Conservation (phyloP, 2,888 invertebrate species). For the Sminthurinus aureus region DNA sequence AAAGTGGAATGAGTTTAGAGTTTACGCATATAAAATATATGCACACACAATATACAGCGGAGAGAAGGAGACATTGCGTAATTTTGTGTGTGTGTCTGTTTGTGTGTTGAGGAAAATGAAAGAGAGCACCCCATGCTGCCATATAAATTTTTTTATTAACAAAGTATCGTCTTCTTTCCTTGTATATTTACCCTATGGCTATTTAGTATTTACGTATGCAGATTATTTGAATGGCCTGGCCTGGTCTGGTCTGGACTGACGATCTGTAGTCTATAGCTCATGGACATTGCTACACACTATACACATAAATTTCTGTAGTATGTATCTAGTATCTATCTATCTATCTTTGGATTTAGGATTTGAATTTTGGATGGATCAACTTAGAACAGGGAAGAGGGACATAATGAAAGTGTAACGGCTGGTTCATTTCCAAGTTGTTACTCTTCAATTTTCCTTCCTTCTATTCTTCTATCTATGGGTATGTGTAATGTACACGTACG, state of each 20-base stretch:
- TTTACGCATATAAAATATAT: background rate
- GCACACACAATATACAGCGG: background rate
- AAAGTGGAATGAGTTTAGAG: background rate
- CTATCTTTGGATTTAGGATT: background rate
- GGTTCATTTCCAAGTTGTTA: slow-evolving; percentile 1
- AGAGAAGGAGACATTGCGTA: background rate
- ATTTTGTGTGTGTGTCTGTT: background rate
- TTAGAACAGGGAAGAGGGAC: background rate
- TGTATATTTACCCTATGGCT: background rate
- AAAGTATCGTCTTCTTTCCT: slow-evolving; percentile 12
- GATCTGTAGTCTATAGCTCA: background rate
- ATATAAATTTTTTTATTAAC: slow-evolving; percentile 1
- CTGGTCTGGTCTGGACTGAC: background rate
- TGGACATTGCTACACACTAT: background rate
- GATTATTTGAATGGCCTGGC: background rate
- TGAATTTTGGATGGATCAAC: background rate
- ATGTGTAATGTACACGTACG: background rate
- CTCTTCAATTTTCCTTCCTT: background rate
- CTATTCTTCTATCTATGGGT: background rate
- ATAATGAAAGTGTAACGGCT: slow-evolving; percentile 28
- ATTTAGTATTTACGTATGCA: slow-evolving; percentile 28
- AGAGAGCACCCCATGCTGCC: background rate
- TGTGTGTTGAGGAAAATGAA: background rate
- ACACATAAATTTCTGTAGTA: background rate
- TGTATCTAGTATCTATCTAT: background rate